A percentile compares a stretch with the other conserved stretches of the same genome.
phyloP scores from a whole-genome alignment of 2,888 invertebrate genomes.

The Seira musarum region DNA sequence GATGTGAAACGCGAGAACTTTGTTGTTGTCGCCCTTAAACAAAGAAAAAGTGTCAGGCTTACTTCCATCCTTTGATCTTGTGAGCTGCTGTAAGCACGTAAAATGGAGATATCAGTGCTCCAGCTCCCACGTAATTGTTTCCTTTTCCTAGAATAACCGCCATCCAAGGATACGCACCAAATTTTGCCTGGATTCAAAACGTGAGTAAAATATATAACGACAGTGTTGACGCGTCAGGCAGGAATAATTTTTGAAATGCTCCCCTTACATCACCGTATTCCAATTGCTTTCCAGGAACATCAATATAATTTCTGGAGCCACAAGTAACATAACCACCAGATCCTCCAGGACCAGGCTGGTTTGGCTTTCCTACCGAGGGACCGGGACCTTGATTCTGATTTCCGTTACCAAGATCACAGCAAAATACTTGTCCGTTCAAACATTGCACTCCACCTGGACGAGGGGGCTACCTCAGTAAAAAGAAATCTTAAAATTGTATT shows the following conservation, averaged over 20 bases:
- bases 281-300: constrained; percentile 57
- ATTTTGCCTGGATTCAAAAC: constrained; percentile 77
- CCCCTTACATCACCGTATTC: constrained; percentile 66
- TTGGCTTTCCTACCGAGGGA: too few species aligned
- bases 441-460: constrained; percentile 63
- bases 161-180: constrained; percentile 84
- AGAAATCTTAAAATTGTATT: not conserved
- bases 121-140: constrained; percentile 82
- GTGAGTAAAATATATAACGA: too few species aligned
- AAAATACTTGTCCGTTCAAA: constrained; percentile 62
- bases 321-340: constrained; percentile 58
- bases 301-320: constrained; percentile 59
- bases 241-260: constrained; percentile 21
- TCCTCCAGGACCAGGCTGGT: constrained; percentile 30
- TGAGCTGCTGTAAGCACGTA: constrained; percentile 84
- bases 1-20: not conserved
- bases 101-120: constrained; percentile 79
- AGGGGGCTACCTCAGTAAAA: constrained; percentile 63
- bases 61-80: constrained; percentile 75
- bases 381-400: too few species aligned
- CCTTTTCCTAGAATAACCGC: constrained; percentile 76
- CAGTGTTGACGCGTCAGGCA: too few species aligned
- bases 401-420: constrained; percentile 57
- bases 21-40: not conserved
- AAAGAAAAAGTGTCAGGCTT: constrained; percentile 17